Evolutionary conservation across 2,797 vertebrate genomes (phyloP).

Genomic region (Potorous gilbertii): DNA sequence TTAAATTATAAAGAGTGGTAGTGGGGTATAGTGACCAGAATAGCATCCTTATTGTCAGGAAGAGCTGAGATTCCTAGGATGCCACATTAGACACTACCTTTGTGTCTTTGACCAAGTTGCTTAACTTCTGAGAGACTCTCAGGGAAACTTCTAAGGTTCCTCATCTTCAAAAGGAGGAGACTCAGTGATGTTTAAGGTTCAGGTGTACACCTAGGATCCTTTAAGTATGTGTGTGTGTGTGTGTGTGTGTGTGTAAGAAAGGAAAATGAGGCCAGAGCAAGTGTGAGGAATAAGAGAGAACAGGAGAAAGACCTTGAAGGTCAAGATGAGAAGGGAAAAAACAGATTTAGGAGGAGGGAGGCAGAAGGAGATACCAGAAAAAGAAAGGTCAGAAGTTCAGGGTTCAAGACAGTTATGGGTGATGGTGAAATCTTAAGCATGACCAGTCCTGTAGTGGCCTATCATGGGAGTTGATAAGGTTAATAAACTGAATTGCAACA

Average conservation of each 20-base stretch:
- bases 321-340: not conserved
- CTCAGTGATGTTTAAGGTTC: not conserved
- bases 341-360: not conserved
- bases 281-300: not conserved
- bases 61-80: not conserved
- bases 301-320: not conserved
- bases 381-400: not conserved
- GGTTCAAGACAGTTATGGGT: not conserved
- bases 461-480: not conserved
- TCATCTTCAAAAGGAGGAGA: not conserved
- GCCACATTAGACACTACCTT: not conserved
- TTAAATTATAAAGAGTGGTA: not conserved
- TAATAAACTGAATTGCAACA: not conserved
- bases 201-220: not conserved
- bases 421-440: not conserved
- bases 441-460: not conserved
- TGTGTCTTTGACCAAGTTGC: not conserved
- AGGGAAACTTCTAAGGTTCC: not conserved
- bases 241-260: not conserved
- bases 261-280: not conserved
- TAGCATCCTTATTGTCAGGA: not conserved
- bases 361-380: not conserved
- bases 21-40: not conserved
- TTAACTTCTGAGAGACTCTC: not conserved
- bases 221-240: not conserved